Evolutionary conservation across 2,113 vertebrate species (phyloP).

Genomic region (Pitta sordida): DNA sequence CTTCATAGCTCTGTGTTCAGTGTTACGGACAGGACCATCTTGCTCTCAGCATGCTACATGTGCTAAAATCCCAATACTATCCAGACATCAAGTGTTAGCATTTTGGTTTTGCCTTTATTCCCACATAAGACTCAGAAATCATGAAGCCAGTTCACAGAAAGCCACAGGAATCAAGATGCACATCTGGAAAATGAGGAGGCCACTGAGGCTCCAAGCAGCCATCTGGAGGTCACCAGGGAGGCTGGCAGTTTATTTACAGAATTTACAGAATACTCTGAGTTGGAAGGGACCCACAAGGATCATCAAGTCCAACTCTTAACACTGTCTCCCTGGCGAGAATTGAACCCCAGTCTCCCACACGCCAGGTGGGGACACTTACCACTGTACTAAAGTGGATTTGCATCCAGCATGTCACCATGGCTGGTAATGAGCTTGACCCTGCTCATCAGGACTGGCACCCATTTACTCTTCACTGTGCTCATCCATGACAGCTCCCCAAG

Average conservation of each 20-base stretch:
- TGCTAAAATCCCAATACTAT: neutral
- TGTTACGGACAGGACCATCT: neutral
- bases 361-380: no score
- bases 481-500: neutral
- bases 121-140: neutral
- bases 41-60: neutral
- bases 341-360: no score
- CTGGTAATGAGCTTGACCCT: neutral
- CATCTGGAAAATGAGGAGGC: neutral
- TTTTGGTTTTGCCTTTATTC: neutral
- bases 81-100: neutral
- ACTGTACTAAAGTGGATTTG: no score
- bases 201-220: fast-evolving
- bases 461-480: neutral
- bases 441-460: neutral
- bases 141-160: neutral
- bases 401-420: fast-evolving
- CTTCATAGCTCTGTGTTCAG: neutral
- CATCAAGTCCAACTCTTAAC: no score
- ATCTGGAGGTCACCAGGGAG: neutral
- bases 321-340: no score
- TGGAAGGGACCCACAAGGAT: no score
- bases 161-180: neutral
- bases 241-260: neutral
- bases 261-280: no score